These are phyloP conservation scores for Drosophila maculinotata DNA, from an alignment of 2,888 invertebrate genomes.

Conservation along the genomic window DNA sequence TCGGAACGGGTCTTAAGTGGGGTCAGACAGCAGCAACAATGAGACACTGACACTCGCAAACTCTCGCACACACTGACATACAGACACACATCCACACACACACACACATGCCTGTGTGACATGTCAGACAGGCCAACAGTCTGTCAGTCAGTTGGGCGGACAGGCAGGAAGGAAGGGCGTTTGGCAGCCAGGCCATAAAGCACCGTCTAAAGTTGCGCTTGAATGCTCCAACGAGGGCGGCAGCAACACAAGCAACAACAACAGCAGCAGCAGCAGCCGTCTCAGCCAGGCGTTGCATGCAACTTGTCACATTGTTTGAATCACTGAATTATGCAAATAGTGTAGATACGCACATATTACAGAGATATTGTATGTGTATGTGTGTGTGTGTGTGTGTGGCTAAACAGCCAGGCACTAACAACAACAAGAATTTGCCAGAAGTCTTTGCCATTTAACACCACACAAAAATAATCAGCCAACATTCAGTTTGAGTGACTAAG, in stretches of 20 bases:
- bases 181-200: constrained; percentile 47
- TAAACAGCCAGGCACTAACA: constrained; percentile 22
- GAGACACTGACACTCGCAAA: constrained; percentile 27
- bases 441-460: constrained; percentile 43
- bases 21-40: constrained; percentile 57
- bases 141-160: constrained; percentile 16
- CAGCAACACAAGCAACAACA: too few relatives aligned
- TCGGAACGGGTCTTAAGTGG: constrained; percentile 39
- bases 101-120: constrained; percentile 35
- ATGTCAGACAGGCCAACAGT: constrained; percentile 48
- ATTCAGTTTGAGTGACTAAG: constrained; percentile 49
- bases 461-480: constrained; percentile 54
- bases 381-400: constrained; percentile 4
- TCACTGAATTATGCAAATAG: constrained; percentile 78
- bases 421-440: constrained; percentile 29
- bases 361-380: not conserved
- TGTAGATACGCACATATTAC: constrained; percentile 22
- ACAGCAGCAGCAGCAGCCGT: constrained; percentile 24
- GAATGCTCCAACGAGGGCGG: constrained; percentile 50
- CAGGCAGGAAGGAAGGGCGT: not conserved
- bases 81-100: constrained; percentile 9
- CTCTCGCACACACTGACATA: constrained; percentile 1
- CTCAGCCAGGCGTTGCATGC: constrained; percentile 76
- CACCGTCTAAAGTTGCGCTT: constrained; percentile 55
- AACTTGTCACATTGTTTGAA: constrained; percentile 77